Conservation (phyloP, 1,140 invertebrate species). For the Acromyrmex heyeri region DNA sequence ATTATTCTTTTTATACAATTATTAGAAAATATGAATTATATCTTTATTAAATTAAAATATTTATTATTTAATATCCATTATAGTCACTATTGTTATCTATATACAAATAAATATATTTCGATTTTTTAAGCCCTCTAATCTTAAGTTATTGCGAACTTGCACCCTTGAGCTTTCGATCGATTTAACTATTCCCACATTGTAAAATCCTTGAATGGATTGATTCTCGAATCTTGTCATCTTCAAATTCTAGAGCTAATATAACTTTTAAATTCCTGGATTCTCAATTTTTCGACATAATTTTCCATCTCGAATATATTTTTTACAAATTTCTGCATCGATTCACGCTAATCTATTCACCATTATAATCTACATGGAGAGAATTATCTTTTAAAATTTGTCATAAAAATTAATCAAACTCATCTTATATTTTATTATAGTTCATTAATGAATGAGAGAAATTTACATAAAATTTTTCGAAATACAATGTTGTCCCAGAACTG, state of each 20-base stretch:
- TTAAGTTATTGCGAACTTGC: constrained; percentile 1
- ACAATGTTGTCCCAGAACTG: no score
- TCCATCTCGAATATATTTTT: neutral
- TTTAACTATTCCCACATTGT: constrained; percentile 7
- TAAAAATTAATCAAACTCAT: no score
- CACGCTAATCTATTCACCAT: neutral
- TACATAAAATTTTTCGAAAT: no score
- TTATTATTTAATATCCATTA: neutral
- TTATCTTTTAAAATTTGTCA: no score
- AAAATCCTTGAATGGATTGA: neutral
- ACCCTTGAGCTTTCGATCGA: neutral
- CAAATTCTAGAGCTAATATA: neutral
- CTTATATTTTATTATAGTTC: no score
- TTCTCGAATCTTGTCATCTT: constrained; percentile 4
- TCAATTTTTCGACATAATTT: neutral
- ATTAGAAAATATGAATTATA: neutral
- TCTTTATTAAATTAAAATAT: neutral
- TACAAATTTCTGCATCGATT: neutral
- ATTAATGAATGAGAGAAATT: no score
- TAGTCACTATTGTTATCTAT: neutral
- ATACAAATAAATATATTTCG: neutral
- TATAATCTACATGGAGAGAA: neutral
- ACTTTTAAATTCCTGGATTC: neutral
- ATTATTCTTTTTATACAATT: neutral
- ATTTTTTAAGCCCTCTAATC: neutral